Conservation (phyloP, 2,797 vertebrate species). For the Salarias fasciatus region DNA sequence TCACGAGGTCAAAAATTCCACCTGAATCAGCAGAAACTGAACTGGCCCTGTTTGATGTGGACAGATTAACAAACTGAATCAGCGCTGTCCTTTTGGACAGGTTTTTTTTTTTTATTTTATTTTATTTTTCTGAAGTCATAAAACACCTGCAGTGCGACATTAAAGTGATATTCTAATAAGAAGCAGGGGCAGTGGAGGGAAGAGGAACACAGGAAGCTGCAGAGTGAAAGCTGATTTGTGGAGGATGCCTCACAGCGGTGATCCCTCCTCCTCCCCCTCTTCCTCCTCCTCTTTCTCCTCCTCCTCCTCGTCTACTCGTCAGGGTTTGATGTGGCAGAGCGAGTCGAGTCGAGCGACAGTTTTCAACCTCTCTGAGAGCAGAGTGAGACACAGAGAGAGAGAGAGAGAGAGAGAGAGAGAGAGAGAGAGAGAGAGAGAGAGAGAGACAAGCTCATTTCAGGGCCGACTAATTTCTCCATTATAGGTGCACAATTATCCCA, state of each 20-base stretch:
- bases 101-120: conserved; percentile 17
- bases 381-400: too few species aligned
- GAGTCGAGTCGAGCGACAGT: conserved; percentile 27
- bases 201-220: conserved; percentile 52
- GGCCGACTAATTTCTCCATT: conserved; percentile 83
- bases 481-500: conserved; percentile 80
- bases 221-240: conserved; percentile 71
- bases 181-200: conserved; percentile 43
- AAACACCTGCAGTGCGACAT: conserved; percentile 67
- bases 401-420: conserved; percentile 8
- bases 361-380: conserved; percentile 56
- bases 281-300: conserved; percentile 4
- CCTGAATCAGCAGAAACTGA: background rate
- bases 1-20: background rate
- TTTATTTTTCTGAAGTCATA: conserved; percentile 44
- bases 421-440: conserved; percentile 6
- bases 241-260: conserved; percentile 66
- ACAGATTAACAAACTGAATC: conserved; percentile 22
- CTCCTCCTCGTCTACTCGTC: conserved; percentile 50
- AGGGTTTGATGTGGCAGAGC: conserved; percentile 70
- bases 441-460: conserved; percentile 80
- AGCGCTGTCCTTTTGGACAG: background rate
- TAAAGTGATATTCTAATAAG: conserved; percentile 65
- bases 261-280: conserved; percentile 43
- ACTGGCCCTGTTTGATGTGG: conserved; percentile 4